Base-by-base conservation (phyloP, 2,113 vertebrate genomes). In the Galbula dea region DNA sequence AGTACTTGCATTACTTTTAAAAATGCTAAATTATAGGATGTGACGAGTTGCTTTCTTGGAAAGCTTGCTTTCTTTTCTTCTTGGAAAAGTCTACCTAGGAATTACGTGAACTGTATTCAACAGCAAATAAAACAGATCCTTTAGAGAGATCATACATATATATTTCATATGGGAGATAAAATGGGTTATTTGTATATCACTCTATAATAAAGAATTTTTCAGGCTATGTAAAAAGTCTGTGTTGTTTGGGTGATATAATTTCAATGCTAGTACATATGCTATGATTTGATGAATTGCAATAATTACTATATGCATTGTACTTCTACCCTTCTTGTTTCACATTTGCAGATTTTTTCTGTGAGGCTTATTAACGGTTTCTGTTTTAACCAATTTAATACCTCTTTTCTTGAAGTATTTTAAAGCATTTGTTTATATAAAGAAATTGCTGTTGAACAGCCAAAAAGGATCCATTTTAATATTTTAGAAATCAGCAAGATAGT, bases 331-430 rank as follows among this genome's bases (percentile, higher is more conserved):
- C 78, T 88, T 61, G 78, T 92, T 86, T 86, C 58, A 90, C 81
- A 92, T 94, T 86, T 95, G 87, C 52, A 90, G 83, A 90, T 89
- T 79, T 86, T 90, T 85, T 91, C 67, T 77, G 39, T 45, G 57
- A 93, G 69, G 26, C 49, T 94, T 29, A 76, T 54, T 92, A 93
- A 97, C 94, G 66, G 72, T 55, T 86, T 93, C 67, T 81, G 81
- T 86, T 96, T 96, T 96, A 96, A 90, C 67, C 91, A 80, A 84
- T 97, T 91, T 96, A 92, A 88, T 90, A 82, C 45, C 62, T 86
- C 63, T 46, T 83, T 84, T 88, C 89, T 93, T 84, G 69, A 72
- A 61, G 34, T 89, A 89, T 84, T 93, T 89, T 89, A 88, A 92
- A 93, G 10, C 81, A 86, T 95, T 96, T 94, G 9, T 83, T 95